Percentiles rank a stretch among this genome's conserved stretches.
Evolutionary conservation across 2,113 vertebrate genomes (phyloP).

Genomic region (Tiliqua scincoides): DNA sequence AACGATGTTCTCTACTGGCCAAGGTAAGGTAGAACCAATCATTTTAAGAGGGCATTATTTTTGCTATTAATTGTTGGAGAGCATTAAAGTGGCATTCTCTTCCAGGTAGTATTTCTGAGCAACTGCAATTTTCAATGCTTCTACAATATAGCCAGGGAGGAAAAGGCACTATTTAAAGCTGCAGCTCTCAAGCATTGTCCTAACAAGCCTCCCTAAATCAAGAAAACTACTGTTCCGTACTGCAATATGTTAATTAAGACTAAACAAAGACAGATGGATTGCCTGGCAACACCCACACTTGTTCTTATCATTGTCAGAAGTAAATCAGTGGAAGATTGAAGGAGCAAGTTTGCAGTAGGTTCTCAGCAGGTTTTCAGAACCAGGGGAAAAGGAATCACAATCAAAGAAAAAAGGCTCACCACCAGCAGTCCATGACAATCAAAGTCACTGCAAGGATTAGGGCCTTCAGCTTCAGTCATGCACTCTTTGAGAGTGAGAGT

Average conservation of each 20-base stretch:
- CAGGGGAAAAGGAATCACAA: not conserved
- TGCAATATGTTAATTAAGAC: slow-evolving; percentile 21
- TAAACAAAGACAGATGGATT: slow-evolving; percentile 17
- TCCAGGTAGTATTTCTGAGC: not conserved
- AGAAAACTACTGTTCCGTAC: not conserved
- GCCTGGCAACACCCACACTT: slow-evolving; percentile 4
- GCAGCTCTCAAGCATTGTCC: not conserved
- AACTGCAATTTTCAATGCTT: not conserved
- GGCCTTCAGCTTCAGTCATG: not conserved
- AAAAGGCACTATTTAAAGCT: not conserved
- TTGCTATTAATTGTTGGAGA: not conserved
- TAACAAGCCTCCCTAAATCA: slow-evolving; percentile 23
- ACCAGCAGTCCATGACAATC: not conserved
- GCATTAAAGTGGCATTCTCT: not conserved
- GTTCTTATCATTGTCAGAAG: slow-evolving; percentile 13
- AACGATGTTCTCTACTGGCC: not conserved
- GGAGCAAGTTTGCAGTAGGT: not conserved
- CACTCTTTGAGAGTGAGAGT: too few relatives aligned
- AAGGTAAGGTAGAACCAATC: not conserved
- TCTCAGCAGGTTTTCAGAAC: not conserved
- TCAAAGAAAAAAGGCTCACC: not conserved
- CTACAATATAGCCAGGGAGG: not conserved
- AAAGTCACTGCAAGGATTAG: too few relatives aligned
- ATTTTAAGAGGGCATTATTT: not conserved
- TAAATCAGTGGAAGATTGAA: slow-evolving; percentile 19